Evolutionary conservation across 92 coral and sea anemone genomes (phyloP).

Genomic region (Bergia puertoricense): DNA sequence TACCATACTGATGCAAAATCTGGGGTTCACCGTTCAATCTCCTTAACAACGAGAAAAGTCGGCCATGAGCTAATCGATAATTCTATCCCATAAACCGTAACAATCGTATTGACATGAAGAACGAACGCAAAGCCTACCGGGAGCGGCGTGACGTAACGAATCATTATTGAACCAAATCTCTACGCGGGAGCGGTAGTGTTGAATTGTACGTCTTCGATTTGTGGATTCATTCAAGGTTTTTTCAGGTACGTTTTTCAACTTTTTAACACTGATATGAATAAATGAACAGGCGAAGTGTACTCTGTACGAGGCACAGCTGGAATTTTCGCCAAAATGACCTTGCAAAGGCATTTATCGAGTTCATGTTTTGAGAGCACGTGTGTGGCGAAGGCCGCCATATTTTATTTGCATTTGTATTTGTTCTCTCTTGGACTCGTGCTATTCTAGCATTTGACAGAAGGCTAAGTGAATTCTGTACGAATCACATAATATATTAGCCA

Average conservation of each 20-base stretch:
- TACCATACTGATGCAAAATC: conserved; percentile 7
- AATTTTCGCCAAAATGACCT: conserved; percentile 43
- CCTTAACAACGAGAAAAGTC: too few species aligned
- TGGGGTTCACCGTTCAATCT: too few species aligned
- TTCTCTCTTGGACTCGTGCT: not conserved
- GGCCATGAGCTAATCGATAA: too few species aligned
- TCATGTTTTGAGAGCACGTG: not conserved
- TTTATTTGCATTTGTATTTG: too few species aligned
- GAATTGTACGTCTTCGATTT: not conserved
- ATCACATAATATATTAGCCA: not conserved
- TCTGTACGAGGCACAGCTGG: conserved; percentile 47
- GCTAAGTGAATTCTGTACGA: conserved; percentile 19
- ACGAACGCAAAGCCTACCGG: too few species aligned
- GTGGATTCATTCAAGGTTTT: not conserved
- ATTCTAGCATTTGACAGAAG: not conserved
- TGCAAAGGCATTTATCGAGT: conserved; percentile 48
- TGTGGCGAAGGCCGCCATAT: conserved; percentile 1
- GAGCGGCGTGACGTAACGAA: too few species aligned
- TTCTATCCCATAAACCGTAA: conserved; percentile 25
- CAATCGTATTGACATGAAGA: conserved; percentile 30
- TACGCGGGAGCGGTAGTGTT: conserved; percentile 38
- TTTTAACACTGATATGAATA: conserved; percentile 7
- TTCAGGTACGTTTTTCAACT: conserved; percentile 37
- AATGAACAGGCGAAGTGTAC: conserved; percentile 47
- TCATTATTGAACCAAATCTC: conserved; percentile 34